Percentiles rank a stretch among this genome's conserved stretches.
Conservation (phyloP, 1,140 invertebrate genomes). For the Diorhabda elongata region DNA sequence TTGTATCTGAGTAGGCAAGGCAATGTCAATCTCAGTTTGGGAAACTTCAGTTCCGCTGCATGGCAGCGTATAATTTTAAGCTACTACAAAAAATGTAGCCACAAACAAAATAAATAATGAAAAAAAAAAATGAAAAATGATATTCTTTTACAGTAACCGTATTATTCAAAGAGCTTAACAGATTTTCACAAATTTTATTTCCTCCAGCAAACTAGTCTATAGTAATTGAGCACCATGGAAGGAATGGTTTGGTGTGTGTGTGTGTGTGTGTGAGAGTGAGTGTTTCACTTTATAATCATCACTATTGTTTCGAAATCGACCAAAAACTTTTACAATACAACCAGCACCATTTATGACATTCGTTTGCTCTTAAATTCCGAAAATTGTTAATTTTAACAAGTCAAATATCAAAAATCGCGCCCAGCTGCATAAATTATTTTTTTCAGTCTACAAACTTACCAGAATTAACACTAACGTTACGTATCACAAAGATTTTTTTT, state of each 20-base stretch:
- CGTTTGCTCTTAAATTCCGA: too few species aligned
- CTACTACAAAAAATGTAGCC: background rate
- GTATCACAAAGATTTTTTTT: background rate
- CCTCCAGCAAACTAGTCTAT: conserved; percentile 25
- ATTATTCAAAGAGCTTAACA: background rate
- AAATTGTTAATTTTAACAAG: too few species aligned
- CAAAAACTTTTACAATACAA: background rate
- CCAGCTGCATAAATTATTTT: too few species aligned
- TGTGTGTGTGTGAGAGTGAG: conserved; percentile 7
- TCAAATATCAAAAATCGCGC: too few species aligned
- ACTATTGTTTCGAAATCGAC: conserved; percentile 1
- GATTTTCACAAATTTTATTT: conserved; percentile 23
- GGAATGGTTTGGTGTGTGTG: conserved; percentile 43
- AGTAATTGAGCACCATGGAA: conserved; percentile 50
- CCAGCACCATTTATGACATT: background rate
- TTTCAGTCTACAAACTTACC: background rate
- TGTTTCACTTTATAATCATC: conserved; percentile 7
- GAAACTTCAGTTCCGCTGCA: conserved; percentile 31
- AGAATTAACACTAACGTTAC: conserved; percentile 1
- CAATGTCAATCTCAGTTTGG: conserved; percentile 28
- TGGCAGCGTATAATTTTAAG: conserved; percentile 18
- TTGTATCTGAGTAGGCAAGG: conserved; percentile 24
- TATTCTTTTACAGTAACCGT: background rate
- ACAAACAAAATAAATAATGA: too few species aligned
- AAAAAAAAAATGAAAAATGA: conserved; percentile 9